phyloP scores from a whole-genome alignment of 2,888 invertebrate genomes.

The Tenodera sinensis region DNA sequence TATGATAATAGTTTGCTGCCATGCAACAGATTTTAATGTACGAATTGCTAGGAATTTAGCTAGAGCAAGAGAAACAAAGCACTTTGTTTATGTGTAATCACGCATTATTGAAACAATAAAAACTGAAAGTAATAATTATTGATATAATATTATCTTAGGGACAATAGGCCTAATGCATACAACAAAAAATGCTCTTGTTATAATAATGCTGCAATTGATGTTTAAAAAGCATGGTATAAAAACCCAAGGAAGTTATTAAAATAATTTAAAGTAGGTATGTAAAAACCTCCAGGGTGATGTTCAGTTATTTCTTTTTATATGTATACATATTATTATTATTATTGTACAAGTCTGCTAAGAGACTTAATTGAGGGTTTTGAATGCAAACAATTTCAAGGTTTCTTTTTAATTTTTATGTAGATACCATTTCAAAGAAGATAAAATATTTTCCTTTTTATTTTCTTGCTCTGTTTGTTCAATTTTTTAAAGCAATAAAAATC shows the following conservation, averaged over 20 bases:
- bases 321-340: too few relatives aligned
- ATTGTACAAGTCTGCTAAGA: neutral
- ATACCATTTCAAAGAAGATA: neutral
- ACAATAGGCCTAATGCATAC: neutral
- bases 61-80: neutral
- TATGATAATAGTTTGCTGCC: neutral
- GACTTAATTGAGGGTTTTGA: neutral
- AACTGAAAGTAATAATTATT: neutral
- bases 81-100: neutral
- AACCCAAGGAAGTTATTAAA: neutral
- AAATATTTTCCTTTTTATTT: neutral
- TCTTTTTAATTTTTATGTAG: neutral
- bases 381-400: neutral
- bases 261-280: neutral
- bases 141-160: neutral
- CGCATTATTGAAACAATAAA: neutral
- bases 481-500: conserved; percentile 16
- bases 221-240: neutral
- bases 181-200: neutral
- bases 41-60: neutral
- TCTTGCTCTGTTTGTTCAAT: conserved; percentile 2
- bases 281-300: neutral
- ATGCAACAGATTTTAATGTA: neutral
- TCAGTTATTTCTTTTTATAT: neutral
- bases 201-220: neutral